Conservation (phyloP, 35 echinoderm and acorn worm genomes). For the Apostichopus californicus region DNA sequence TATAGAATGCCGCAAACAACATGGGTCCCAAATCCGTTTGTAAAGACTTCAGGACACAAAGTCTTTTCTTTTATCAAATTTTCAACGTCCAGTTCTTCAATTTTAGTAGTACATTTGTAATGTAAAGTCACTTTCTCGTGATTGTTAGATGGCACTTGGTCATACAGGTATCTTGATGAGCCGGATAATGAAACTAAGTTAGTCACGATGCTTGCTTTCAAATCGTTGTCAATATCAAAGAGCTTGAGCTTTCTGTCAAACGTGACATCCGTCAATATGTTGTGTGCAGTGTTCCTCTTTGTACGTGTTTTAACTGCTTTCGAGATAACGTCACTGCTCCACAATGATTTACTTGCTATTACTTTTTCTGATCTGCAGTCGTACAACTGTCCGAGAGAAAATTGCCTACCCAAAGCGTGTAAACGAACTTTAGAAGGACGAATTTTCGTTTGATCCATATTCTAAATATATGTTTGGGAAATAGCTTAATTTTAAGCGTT, state of each 20-base stretch:
- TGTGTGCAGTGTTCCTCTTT: not conserved
- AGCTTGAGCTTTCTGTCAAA: not conserved
- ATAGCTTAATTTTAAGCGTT: too few species aligned
- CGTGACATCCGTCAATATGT: not conserved
- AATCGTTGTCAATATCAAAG: not conserved
- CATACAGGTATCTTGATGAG: constrained; percentile 9
- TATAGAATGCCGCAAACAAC: constrained; percentile 15
- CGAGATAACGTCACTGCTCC: constrained; percentile 1
- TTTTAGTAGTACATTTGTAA: constrained; percentile 17
- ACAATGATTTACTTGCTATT: constrained; percentile 6
- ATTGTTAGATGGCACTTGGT: not conserved
- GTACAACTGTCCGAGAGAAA: constrained; percentile 30
- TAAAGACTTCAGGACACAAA: constrained; percentile 13
- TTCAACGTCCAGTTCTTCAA: constrained; percentile 38
- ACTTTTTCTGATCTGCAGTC: constrained; percentile 14
- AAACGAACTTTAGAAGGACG: not conserved
- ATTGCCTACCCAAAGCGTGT: constrained; percentile 8
- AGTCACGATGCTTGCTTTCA: not conserved
- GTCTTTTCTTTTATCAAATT: not conserved
- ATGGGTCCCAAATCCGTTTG: constrained; percentile 7
- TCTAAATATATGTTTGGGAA: not conserved
- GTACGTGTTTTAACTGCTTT: not conserved
- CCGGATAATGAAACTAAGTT: not conserved
- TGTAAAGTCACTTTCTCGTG: not conserved
- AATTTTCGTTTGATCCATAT: not conserved